Percentiles rank a stretch among this genome's conserved stretches.
Conservation (phyloP, 1,140 invertebrate species). For the Cataglyphis hispanica region DNA sequence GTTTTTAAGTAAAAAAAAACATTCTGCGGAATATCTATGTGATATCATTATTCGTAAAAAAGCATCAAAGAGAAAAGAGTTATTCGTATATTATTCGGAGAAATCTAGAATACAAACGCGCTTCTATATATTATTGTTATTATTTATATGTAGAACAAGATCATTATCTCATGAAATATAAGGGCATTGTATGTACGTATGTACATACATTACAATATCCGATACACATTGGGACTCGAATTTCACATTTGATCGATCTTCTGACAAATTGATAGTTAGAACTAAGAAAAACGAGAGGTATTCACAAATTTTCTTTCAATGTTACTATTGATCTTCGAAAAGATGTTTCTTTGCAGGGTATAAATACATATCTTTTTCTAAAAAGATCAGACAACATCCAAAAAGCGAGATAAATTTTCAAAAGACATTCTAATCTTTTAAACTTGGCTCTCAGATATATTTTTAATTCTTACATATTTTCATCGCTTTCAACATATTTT, state of each 20-base stretch:
- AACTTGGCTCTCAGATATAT: neutral
- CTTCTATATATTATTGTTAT: constrained; percentile 36
- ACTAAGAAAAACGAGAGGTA: neutral
- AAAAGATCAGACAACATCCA: neutral
- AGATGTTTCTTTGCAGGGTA: neutral
- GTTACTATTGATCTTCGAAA: neutral
- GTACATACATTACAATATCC: constrained; percentile 19
- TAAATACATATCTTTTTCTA: neutral
- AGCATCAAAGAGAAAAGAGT: constrained; percentile 29
- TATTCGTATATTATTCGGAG: constrained; percentile 20
- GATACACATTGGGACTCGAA: constrained; percentile 23
- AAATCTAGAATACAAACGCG: constrained; percentile 34
- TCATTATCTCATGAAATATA: constrained; percentile 27
- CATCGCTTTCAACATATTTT: neutral
- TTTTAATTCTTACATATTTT: no score
- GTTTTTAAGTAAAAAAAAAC: constrained; percentile 37
- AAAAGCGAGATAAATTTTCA: neutral
- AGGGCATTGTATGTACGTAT: neutral
- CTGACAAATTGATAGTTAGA: neutral
- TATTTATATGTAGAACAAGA: constrained; percentile 38
- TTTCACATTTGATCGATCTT: neutral
- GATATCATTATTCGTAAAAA: constrained; percentile 11
- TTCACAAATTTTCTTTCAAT: neutral
- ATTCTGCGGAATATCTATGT: constrained; percentile 20
- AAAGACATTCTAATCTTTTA: neutral